Percentiles rank a stretch among this genome's conserved stretches.
Conservation (phyloP, 1,140 invertebrate genomes). For the Odontomachus brunneus region DNA sequence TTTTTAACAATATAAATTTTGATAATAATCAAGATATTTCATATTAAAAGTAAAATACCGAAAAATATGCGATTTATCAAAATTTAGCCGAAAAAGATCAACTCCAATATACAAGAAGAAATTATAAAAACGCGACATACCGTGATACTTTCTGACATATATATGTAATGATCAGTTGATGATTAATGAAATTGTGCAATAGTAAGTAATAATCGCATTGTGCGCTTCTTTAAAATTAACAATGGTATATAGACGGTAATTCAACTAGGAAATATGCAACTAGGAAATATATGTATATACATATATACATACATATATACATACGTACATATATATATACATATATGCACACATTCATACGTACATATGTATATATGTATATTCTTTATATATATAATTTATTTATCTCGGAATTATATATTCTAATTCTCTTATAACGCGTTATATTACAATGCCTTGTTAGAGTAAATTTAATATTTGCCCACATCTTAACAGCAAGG, state of each 20-base stretch:
- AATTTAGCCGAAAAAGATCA: too few species aligned
- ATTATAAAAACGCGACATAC: too few species aligned
- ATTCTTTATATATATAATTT: neutral
- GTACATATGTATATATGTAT: neutral
- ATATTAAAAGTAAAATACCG: too few species aligned
- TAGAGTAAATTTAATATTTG: conserved; percentile 22
- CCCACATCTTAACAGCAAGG: conserved; percentile 7
- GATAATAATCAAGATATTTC: too few species aligned
- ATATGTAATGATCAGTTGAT: conserved; percentile 14
- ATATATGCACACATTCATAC: too few species aligned
- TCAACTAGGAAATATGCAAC: conserved; percentile 29
- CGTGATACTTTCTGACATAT: neutral
- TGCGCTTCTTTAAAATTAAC: conserved; percentile 19
- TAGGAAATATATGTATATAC: too few species aligned
- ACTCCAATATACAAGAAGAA: too few species aligned
- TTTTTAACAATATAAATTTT: too few species aligned
- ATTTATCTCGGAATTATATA: neutral
- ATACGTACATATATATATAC: neutral
- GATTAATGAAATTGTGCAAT: conserved; percentile 10
- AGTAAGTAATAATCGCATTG: conserved; percentile 11
- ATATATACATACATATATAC: neutral
- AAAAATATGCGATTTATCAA: too few species aligned
- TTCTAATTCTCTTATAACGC: conserved; percentile 5
- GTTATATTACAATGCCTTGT: conserved; percentile 25
- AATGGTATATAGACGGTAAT: conserved; percentile 22